These are phyloP conservation scores for Adineta ricciae DNA, from an alignment of 2,888 invertebrate species.

Conservation along the genomic window DNA sequence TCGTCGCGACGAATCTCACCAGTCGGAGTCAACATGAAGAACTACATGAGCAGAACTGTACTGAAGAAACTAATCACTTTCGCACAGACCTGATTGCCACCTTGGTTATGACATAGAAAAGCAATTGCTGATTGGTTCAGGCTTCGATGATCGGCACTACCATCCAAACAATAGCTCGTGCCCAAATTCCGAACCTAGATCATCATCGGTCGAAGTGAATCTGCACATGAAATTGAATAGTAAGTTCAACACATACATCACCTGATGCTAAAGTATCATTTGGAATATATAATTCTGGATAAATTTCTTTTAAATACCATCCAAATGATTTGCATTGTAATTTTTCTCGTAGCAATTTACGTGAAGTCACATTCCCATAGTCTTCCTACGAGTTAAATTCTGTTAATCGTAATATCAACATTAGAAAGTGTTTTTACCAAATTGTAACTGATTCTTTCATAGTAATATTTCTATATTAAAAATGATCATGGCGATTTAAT, in stretches of 20 bases:
- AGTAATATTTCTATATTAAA: constrained; percentile 68
- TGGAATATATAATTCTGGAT: constrained; percentile 95
- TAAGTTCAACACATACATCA: constrained; percentile 61
- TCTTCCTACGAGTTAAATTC: constrained; percentile 63
- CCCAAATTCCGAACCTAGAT: constrained; percentile 5
- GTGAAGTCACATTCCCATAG: constrained; percentile 77
- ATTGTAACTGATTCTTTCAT: constrained; percentile 90
- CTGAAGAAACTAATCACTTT: too few species aligned
- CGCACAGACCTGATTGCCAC: constrained; percentile 34
- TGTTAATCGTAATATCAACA: constrained; percentile 34
- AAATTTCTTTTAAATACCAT: constrained; percentile 95
- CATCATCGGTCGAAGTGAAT: too few species aligned
- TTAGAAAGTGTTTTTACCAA: constrained; percentile 54
- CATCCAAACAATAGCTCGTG: constrained; percentile 27
- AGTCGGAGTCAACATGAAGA: constrained; percentile 46
- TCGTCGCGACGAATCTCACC: constrained; percentile 49
- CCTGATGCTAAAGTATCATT: constrained; percentile 84
- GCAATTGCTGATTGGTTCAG: constrained; percentile 86
- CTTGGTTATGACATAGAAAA: constrained; percentile 77
- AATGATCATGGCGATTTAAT: too few species aligned
- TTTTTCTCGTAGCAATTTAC: constrained; percentile 68
- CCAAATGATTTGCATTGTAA: constrained; percentile 88
- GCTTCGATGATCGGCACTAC: constrained; percentile 66
- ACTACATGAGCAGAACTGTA: constrained; percentile 51
- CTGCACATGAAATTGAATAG: too few species aligned